phyloP scores from a whole-genome alignment of 2,888 invertebrate species.

The Andrena trimmerana region DNA sequence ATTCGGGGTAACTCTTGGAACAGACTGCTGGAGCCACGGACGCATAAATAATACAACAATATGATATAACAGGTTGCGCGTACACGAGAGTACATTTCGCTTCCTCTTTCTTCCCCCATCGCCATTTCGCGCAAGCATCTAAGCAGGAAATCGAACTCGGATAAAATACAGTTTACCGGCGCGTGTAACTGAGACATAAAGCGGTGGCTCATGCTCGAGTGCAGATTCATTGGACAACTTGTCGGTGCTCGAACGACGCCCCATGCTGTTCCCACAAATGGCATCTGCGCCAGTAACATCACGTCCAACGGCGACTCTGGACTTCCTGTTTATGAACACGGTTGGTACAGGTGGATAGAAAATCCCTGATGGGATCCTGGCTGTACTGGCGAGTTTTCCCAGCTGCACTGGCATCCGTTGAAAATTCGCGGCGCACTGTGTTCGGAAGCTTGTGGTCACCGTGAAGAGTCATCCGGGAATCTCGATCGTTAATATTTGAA shows the following conservation, averaged over 20 bases:
- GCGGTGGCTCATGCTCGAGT: constrained; percentile 40
- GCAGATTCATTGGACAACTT: constrained; percentile 63
- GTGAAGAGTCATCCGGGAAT: background rate
- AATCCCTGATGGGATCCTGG: constrained; percentile 28
- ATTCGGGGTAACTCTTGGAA: background rate
- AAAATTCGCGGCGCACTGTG: background rate
- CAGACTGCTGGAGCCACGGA: background rate
- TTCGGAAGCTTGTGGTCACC: background rate
- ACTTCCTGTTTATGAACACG: constrained; percentile 60
- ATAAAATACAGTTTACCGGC: constrained; percentile 58
- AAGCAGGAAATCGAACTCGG: constrained; percentile 58
- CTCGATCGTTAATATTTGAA: background rate
- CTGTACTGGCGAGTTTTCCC: background rate
- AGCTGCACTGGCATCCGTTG: background rate
- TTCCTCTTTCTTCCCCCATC: background rate
- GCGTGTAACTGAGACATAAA: constrained; percentile 61
- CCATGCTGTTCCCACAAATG: constrained; percentile 63
- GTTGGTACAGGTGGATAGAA: constrained; percentile 54
- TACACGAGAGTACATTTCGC: background rate
- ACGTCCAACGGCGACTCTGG: constrained; percentile 38
- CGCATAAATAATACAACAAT: background rate
- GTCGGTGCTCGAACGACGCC: constrained; percentile 60
- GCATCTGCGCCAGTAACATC: constrained; percentile 48
- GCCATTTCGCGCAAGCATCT: constrained; percentile 1
- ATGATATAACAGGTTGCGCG: background rate